phyloP scores from a whole-genome alignment of 2,888 invertebrate genomes.

The Rhorus exstirpatorius region DNA sequence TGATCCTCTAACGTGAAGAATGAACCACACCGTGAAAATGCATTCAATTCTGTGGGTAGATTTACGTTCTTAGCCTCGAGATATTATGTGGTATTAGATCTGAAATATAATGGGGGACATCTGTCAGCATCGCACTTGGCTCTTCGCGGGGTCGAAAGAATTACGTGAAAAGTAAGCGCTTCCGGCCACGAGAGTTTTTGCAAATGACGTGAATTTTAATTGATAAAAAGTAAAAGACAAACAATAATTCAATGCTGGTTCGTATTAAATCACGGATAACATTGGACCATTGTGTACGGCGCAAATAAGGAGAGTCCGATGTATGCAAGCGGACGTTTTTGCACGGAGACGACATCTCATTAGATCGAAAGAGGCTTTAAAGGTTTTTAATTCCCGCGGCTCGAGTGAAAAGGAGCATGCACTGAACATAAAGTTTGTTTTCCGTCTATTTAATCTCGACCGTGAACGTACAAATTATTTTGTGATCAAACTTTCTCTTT shows the following conservation, averaged over 20 bases:
- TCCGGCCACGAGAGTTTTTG: slow-evolving; percentile 15
- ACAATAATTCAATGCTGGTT: slow-evolving; percentile 55
- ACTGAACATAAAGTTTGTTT: background rate
- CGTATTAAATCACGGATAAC: slow-evolving; percentile 37
- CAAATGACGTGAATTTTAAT: slow-evolving; percentile 49
- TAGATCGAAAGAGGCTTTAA: slow-evolving; percentile 16
- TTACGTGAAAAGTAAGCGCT: slow-evolving; percentile 43
- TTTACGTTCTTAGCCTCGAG: slow-evolving; percentile 46
- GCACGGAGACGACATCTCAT: slow-evolving; percentile 17
- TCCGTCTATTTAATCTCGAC: background rate
- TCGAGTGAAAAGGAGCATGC: background rate
- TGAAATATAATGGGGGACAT: slow-evolving; percentile 46
- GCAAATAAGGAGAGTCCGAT: slow-evolving; percentile 18
- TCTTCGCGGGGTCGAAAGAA: slow-evolving; percentile 24
- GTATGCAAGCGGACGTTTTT: slow-evolving; percentile 15
- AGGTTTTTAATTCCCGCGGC: slow-evolving; percentile 6
- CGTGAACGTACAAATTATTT: background rate
- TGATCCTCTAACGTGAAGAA: slow-evolving; percentile 36
- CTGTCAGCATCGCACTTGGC: background rate
- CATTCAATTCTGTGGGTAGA: slow-evolving; percentile 56
- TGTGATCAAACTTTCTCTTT: background rate
- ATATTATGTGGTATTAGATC: slow-evolving; percentile 49
- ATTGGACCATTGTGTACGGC: slow-evolving; percentile 14
- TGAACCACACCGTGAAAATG: slow-evolving; percentile 44
- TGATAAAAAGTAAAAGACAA: slow-evolving; percentile 51